These are phyloP conservation scores for Ornithoptera alexandrae DNA, from an alignment of 2,888 invertebrate species.

Conservation along the genomic window DNA sequence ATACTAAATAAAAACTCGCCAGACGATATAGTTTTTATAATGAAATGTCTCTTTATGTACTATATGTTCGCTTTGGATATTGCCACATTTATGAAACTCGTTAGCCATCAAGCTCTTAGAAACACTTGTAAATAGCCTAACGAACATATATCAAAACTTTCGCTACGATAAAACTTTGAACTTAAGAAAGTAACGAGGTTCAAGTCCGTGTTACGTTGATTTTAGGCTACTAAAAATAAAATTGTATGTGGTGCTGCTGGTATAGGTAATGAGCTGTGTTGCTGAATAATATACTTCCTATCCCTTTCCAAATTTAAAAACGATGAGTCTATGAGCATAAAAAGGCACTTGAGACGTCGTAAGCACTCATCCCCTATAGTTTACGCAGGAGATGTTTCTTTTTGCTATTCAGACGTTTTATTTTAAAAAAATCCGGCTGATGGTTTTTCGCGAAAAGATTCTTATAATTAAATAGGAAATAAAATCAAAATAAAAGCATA, in stretches of 20 bases:
- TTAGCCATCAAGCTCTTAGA: too few species aligned
- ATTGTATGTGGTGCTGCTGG: too few species aligned
- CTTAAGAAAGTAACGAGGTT: too few species aligned
- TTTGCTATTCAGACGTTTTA: constrained; percentile 12
- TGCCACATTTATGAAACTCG: not conserved
- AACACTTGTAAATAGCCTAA: too few species aligned
- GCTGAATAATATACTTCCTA: constrained; percentile 18
- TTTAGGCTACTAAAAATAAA: too few species aligned
- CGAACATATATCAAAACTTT: too few species aligned
- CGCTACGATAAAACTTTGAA: too few species aligned
- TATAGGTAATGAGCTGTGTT: not conserved
- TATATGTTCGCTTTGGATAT: not conserved
- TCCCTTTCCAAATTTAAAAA: constrained; percentile 26
- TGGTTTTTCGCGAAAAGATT: not conserved
- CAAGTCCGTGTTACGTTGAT: too few species aligned
- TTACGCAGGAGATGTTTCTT: constrained; percentile 19
- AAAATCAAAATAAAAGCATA: too few species aligned
- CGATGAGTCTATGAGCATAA: constrained; percentile 23
- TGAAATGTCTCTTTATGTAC: not conserved
- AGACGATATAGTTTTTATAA: not conserved
- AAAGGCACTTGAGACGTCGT: constrained; percentile 27
- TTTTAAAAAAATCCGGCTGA: not conserved
- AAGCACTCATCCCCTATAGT: constrained; percentile 18
- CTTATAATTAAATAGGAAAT: too few species aligned
- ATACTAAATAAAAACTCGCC: constrained; percentile 2